Conservation (phyloP, 2,113 vertebrate genomes). For the Ramphastos sulfuratus region DNA sequence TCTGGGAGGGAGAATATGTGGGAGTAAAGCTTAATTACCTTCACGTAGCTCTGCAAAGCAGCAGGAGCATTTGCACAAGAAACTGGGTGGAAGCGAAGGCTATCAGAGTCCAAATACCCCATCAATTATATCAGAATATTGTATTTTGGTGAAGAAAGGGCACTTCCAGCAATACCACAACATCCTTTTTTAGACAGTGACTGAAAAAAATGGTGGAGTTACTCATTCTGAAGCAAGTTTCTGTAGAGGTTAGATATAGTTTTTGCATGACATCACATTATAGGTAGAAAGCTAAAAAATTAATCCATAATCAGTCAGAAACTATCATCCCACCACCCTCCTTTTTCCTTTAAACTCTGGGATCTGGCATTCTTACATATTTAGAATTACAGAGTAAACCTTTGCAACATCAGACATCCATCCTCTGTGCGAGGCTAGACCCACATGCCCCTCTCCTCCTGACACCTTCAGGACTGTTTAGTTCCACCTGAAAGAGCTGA, state of each 20-base stretch:
- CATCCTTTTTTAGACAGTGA: neutral
- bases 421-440: neutral
- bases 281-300: neutral
- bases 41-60: neutral
- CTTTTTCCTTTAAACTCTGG: neutral
- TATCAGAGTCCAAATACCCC: neutral
- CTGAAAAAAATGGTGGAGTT: constrained; percentile 3
- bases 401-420: neutral
- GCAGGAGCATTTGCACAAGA: neutral
- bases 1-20: neutral
- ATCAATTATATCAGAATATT: neutral
- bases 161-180: neutral
- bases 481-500: neutral
- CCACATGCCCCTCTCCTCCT: neutral
- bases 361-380: neutral
- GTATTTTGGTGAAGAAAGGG: neutral
- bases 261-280: neutral
- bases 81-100: neutral
- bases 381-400: neutral
- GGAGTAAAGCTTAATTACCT: neutral
- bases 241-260: neutral
- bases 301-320: neutral
- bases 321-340: neutral
- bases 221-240: constrained; percentile 10
- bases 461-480: neutral